Conservation (phyloP, 1,140 invertebrate species). For the Bombus turneri region DNA sequence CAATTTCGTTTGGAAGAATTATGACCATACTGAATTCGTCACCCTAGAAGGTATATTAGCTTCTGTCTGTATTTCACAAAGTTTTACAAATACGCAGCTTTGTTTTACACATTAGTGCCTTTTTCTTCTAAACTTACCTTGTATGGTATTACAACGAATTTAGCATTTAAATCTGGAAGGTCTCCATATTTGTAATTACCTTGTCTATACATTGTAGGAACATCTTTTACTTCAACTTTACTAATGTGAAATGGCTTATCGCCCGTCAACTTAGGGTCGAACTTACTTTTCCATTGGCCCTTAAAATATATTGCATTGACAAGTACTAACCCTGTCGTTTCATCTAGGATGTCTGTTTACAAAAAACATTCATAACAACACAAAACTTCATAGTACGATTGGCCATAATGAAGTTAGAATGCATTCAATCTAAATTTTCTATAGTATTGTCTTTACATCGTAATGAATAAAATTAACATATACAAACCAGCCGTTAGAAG, state of each 20-base stretch:
- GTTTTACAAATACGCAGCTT: not conserved
- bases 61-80: not conserved
- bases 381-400: not conserved
- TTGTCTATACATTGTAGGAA: slow-evolving; percentile 83
- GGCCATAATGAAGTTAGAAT: not conserved
- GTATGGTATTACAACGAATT: slow-evolving; percentile 84
- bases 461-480: not conserved
- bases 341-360: slow-evolving; percentile 78
- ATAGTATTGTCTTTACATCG: not conserved
- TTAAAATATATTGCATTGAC: slow-evolving; percentile 95
- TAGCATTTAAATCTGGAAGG: slow-evolving; percentile 75
- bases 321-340: slow-evolving; percentile 86
- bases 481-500: slow-evolving; percentile 80
- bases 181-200: slow-evolving; percentile 75
- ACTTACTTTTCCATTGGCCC: slow-evolving; percentile 89
- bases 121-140: slow-evolving; percentile 69
- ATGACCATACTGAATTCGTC: slow-evolving; percentile 85
- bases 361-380: not conserved
- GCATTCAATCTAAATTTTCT: not conserved
- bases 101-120: not conserved
- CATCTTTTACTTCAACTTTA: slow-evolving; percentile 69
- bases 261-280: slow-evolving; percentile 84
- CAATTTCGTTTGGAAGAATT: slow-evolving; percentile 85
- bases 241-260: slow-evolving; percentile 83
- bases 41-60: slow-evolving; percentile 68